phyloP scores from a whole-genome alignment of 2,888 invertebrate genomes.

The Spodoptera exigua region DNA sequence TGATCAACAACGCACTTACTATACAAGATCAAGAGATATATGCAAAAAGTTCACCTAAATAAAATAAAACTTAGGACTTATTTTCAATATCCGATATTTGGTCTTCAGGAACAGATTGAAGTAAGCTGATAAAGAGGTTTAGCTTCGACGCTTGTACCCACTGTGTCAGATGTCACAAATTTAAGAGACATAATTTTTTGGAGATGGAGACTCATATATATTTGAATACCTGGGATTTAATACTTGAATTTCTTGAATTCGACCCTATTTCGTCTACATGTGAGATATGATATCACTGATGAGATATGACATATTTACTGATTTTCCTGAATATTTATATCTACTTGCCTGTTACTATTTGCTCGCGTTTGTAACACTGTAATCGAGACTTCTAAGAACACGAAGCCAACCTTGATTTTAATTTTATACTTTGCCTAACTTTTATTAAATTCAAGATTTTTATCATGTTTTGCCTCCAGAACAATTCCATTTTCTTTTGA shows the following conservation, averaged over 20 bases:
- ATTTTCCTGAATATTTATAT: too few species aligned
- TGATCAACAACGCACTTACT: too few species aligned
- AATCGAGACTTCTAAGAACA: too few species aligned
- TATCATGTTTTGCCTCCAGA: too few species aligned
- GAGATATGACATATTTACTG: too few species aligned
- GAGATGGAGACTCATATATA: slow-evolving; percentile 1
- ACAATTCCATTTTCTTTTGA: too few species aligned
- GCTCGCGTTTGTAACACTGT: too few species aligned
- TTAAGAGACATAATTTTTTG: slow-evolving; percentile 46
- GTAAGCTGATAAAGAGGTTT: slow-evolving; percentile 46
- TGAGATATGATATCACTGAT: too few species aligned
- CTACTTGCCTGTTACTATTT: too few species aligned
- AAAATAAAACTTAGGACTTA: slow-evolving; percentile 1
- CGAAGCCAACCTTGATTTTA: too few species aligned
- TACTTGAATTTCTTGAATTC: slow-evolving; percentile 45
- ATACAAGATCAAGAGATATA: background rate
- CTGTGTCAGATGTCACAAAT: slow-evolving; percentile 49
- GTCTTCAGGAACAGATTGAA: slow-evolving; percentile 24
- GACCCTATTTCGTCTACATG: slow-evolving; percentile 17
- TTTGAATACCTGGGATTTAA: slow-evolving; percentile 31
- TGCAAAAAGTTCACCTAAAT: slow-evolving; percentile 1
- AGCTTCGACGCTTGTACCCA: slow-evolving; percentile 47
- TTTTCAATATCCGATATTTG: slow-evolving; percentile 11
- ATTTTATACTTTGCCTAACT: too few species aligned
- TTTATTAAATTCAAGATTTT: too few species aligned